A percentile compares a stretch with the other conserved stretches of the same genome.
These are phyloP conservation scores for Paguma larvata DNA, from an alignment of 2,797 vertebrate species.

Conservation along the genomic window DNA sequence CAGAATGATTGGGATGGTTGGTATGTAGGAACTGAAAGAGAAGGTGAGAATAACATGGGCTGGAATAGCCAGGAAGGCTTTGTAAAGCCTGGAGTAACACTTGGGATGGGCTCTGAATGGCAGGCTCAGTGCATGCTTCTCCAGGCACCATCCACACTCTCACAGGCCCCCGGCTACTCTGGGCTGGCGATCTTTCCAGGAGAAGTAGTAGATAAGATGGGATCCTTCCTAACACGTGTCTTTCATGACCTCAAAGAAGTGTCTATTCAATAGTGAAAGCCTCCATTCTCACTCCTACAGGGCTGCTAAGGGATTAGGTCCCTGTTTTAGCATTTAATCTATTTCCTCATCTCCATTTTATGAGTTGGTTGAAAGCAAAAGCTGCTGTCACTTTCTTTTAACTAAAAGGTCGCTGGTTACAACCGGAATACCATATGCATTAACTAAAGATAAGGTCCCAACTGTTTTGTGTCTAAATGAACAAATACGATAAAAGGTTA, in stretches of 20 bases:
- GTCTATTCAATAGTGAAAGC: background rate
- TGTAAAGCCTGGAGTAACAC: background rate
- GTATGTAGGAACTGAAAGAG: background rate
- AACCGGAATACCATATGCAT: constrained; percentile 66
- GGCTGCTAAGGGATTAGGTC: constrained; percentile 49
- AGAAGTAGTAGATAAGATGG: background rate
- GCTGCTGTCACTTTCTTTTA: constrained; percentile 61
- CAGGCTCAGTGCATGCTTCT: background rate
- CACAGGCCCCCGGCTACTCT: background rate
- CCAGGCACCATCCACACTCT: background rate
- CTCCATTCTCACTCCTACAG: background rate
- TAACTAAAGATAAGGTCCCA: constrained; percentile 75
- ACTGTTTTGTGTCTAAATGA: constrained; percentile 78
- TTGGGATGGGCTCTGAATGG: background rate
- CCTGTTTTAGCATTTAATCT: constrained; percentile 68
- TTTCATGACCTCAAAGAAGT: background rate
- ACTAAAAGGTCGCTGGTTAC: constrained; percentile 63
- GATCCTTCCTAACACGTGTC: background rate
- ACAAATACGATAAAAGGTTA: constrained; percentile 79
- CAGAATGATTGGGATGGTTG: background rate
- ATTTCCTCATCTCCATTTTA: constrained; percentile 67
- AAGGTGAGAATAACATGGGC: background rate
- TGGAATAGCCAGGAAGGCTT: background rate
- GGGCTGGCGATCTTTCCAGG: background rate
- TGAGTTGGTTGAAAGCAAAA: constrained; percentile 68